Evolutionary conservation across 2,113 vertebrate genomes (phyloP), one percentile per base, ranked within the genome.

Genomic region (Myocastor coypus): DNA sequence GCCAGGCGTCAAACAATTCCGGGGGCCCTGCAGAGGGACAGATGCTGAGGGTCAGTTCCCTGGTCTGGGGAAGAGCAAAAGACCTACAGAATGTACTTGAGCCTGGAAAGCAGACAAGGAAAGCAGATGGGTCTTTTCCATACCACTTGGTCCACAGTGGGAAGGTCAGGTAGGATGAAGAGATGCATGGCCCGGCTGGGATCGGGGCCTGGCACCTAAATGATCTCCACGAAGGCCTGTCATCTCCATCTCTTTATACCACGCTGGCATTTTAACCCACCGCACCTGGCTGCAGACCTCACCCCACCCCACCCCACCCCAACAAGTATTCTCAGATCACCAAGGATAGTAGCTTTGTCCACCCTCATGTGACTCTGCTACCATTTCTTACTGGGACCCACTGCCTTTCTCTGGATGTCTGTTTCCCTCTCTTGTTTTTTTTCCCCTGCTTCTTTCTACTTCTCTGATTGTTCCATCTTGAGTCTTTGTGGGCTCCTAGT

Each of bases 1-100:
- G 98, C 99, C 99, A 99, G 96, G 98, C 96, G 37, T 99, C 99
- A 84, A 99, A 99, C 94, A 99, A 98, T 96, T 99, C 99, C 10
- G 97, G 98, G 64, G 99, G 99, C 66, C 99, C 99, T 99, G 97
- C 0, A 84, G 7, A 93, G 66, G 97, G 83, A 96, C 82, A 97
- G 89, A 98, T 1, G 30, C 78, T 94, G 78, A 92, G 2, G 26
- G 87, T 97, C 96, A 97, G 81, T 92, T 96, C 78, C 50, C 71
- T 69, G 42, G 84, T 78, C 57, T 93, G n/a, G 75, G 63, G 24
- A 92, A 92, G 92, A 96, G 94, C 40, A 78, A 32, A 19, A 34
- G 87, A 40, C 61, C 57, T 94, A 91, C 6, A 87, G 85, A 95
- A 75, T 24, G 94, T 63, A 92, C 32, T n/a, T 83, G 78, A 87